Evolutionary conservation across 1,140 invertebrate species (phyloP), one percentile per base, ranked within the genome.

Genomic region (Cardiocondyla obscurior): DNA sequence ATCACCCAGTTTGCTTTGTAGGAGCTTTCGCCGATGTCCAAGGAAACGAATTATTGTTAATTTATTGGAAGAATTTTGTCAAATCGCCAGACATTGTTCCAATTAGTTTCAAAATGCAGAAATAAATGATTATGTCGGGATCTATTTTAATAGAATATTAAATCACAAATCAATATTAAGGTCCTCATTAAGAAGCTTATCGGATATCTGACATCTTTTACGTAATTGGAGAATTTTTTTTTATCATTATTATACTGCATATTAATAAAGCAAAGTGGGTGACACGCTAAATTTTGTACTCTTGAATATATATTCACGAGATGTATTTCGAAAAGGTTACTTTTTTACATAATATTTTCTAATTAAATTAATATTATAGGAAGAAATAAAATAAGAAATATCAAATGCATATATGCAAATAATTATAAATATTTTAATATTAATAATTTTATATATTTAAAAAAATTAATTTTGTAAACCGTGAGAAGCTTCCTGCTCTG

Each of bases 61-160:
- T 84, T 84, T 81, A 87, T 86, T 58, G 64, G 53, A 36, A 57
- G 62, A 44, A 53, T 51, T 44, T 77, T 88, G 87, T 81, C 86
- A 85, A 55, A 85, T 70, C 53, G 86, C 87, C 87, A 88, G 58
- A 82, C 44, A 88, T 77, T 62, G 58, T 88, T 74, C 81, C 44
- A 85, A 85, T 81, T 81, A 85, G 53, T 33, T 65, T 65, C 64
- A 55, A 82, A 51, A 42, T 42, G 70, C 49, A 81, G 30, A 85
- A 82, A 84, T 84, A 85, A 76, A 60, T 42, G 14, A 25, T 6
- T 62, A 8, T 76, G 14, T 33, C 25, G 33, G 25, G 7, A 19
- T 64, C 49, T 83, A 85, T 85, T 83, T 83, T 76, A 49, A 30
- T 77, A 22, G 46, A 85, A 88, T 88, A 60, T 44, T 53, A 39